A percentile compares a stretch with the other conserved stretches of the same genome.
Evolutionary conservation across 2,113 vertebrate genomes (phyloP).

Genomic region (Columba livia): DNA sequence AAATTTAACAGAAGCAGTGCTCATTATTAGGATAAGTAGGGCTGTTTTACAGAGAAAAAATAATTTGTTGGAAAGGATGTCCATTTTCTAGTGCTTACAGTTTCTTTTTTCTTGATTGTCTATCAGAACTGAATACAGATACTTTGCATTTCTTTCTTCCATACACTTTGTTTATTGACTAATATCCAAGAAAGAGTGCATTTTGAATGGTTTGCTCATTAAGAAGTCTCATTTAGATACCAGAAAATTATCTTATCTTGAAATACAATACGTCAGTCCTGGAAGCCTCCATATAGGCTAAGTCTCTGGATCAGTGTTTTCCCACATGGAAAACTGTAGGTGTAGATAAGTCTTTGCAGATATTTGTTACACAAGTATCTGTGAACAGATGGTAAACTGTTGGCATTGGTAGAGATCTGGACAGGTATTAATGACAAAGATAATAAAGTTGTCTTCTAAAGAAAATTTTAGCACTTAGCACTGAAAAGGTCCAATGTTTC

Average conservation of each 20-base stretch:
- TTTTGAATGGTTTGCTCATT: neutral
- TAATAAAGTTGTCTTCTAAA: conserved; percentile 14
- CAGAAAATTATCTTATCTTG: neutral
- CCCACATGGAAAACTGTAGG: neutral
- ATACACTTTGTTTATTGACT: neutral
- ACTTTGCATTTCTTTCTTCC: neutral
- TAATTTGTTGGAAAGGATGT: neutral
- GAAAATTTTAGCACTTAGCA: neutral
- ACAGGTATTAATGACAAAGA: conserved; percentile 31
- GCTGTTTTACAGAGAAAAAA: neutral
- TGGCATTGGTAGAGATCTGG: conserved; percentile 2
- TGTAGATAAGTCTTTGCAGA: neutral
- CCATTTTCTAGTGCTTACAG: neutral
- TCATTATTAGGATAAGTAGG: neutral
- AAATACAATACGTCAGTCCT: neutral
- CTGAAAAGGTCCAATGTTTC: neutral
- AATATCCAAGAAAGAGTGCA: neutral
- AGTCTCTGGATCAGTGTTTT: neutral
- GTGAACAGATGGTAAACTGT: conserved; percentile 17
- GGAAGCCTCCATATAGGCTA: neutral
- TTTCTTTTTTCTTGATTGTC: neutral
- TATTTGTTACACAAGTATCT: neutral
- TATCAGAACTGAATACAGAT: neutral
- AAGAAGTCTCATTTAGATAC: neutral
- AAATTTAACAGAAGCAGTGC: neutral